Evolutionary conservation across 2,113 vertebrate genomes (phyloP), one percentile per base, ranked within the genome.

Genomic region (Toxotes jaculatrix): DNA sequence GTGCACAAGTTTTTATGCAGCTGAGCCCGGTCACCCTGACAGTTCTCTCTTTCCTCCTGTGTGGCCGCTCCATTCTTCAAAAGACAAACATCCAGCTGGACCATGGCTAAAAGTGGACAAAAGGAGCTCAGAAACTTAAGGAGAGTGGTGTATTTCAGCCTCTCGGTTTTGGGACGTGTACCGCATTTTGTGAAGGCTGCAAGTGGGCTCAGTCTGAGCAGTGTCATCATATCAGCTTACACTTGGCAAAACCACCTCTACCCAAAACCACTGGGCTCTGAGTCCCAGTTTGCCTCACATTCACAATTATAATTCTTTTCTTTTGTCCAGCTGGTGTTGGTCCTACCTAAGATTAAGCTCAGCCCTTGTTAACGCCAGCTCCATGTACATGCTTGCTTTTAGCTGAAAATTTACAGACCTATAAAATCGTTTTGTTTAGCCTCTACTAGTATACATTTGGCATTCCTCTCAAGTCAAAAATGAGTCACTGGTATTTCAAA

Each of bases 401-500:
- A 14, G 63, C 23, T 10, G 53, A 32, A 63, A 34, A 60, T 79
- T 34, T 27, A 73, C 59, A 82, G 63, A 67, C 38, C 53, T 63
- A 60, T 69, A 80, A 83, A 74, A 70, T 78, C 5, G 43, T 64
- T 57, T 59, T 74, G 73, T 80, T 82, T 64, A 74, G 79, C 73
- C 32, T 62, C 10, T 43, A 0, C 70, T 89, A 60, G 83, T 84
- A 55, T 85, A 88, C 68, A 61, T 86, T 90, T 84, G 78, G 75
- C 74, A 84, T 93, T 90, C 83, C 78, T 75, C 74, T 81, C 19
- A n/a, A 91, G 87, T 87, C 75, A 84, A 53, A 82, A 81, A 68
- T 92, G 84, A 92, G 76, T 93, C 92, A 91, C 72, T 73, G 74
- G 77, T 74, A 77, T 91, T 93, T 86, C 77, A 88, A 83, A 80